These are phyloP conservation scores for Platanista minor DNA, from an alignment of 2,113 vertebrate species.

Conservation along the genomic window DNA sequence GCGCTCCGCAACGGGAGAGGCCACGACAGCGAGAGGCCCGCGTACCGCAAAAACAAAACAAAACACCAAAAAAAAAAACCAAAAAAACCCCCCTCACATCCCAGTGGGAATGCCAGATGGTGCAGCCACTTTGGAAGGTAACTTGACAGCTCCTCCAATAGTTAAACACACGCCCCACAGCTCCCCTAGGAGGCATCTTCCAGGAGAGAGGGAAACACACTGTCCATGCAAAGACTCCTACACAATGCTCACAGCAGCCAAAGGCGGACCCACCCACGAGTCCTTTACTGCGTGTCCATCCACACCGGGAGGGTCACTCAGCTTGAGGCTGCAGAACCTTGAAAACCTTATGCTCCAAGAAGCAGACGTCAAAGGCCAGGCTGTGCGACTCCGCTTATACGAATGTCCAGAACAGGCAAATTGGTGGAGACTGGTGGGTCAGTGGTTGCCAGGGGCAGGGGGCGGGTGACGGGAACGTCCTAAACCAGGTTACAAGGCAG, in stretches of 20 bases:
- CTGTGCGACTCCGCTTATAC: accelerated
- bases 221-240: accelerated
- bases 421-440: accelerated
- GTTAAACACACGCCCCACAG: accelerated
- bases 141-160: too few relatives aligned
- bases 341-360: not conserved
- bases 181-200: too few relatives aligned
- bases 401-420: too few relatives aligned
- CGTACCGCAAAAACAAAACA: too few relatives aligned
- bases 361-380: not conserved
- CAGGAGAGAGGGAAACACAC: not conserved
- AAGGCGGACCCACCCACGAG: not conserved
- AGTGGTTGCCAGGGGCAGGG: not conserved
- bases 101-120: accelerated
- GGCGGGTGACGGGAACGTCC: not conserved
- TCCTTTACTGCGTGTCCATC: accelerated
- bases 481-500: too few relatives aligned
- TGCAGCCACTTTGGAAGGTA: accelerated
- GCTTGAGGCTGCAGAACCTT: accelerated
- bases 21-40: too few relatives aligned
- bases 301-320: not conserved
- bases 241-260: not conserved
- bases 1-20: too few relatives aligned
- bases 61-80: too few relatives aligned
- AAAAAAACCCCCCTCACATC: too few relatives aligned